Base-by-base conservation (phyloP, 64 coral and sea anemone genomes). In the Pachyseris speciosa region DNA sequence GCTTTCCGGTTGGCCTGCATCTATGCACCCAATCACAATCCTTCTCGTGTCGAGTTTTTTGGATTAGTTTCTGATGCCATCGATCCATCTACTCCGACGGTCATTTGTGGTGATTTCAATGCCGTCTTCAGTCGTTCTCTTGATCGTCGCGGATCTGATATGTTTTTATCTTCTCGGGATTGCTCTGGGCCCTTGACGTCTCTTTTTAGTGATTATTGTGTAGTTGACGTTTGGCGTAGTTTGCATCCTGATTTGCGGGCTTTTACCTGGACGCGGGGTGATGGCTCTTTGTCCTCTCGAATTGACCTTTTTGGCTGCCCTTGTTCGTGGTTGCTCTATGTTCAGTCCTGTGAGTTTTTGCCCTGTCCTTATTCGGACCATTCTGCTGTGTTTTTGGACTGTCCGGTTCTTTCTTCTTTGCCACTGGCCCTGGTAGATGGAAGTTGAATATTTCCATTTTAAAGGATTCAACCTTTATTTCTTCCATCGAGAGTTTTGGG, bases 361-460 rank as follows among this genome's bases (percentile, higher is more conserved):
- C 50, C 68, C 10, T 92, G 80, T 33, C 80, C 90, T 19, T 36
- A 44, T 8, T 85, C 90, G 16, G 90, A 92, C 22, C 90, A 92
- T 47, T 78, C 71, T 78, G 83, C 71, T 11, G 19, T 92, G 2
- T n/a, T 84, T 4, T 5, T 92, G 17, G 19, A 20, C 1, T 63
- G 86, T 64, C 91, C 91, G 2, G 69, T 67, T 8, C 29, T 30
- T 4, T 1, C 37, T 0, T 40, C 41, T 16, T 17, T 29, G 50
- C n/a, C n/a, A n/a, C n/a, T n/a, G 72, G 90, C 24, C 83, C 83
- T 17, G 58, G 80, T 9, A 37, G 44, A 0, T 85, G 80, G 69
- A 84, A 85, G 15, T 11, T 92, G 1, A 92, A 92, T 17, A 49
- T 37, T 36, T 41, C 34, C 24, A 10, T 64, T 9, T 38, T 85